A percentile compares a stretch with the other conserved stretches of the same genome.
Evolutionary conservation across 2,113 vertebrate genomes (phyloP).

Genomic region (Maccullochella peelii): DNA sequence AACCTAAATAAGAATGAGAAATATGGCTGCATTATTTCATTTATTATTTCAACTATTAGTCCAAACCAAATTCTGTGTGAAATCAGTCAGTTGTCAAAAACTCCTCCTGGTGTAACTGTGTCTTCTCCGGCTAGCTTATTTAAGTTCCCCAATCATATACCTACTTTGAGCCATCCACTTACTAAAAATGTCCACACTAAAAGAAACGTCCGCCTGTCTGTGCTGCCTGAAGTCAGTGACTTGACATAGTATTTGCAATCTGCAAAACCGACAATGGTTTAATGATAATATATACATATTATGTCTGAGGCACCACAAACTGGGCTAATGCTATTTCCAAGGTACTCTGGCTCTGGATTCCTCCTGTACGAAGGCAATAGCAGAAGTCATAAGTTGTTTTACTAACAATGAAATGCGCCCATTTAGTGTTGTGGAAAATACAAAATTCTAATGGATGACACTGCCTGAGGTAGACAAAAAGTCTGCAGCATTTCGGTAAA

Average conservation of each 20-base stretch:
- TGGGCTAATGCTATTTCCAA: neutral
- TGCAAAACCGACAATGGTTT: neutral
- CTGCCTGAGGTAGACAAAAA: too few relatives aligned
- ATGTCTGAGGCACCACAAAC: neutral
- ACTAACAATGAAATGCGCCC: neutral
- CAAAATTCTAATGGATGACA: neutral
- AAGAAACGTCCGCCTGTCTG: neutral
- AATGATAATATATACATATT: neutral
- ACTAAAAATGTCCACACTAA: neutral
- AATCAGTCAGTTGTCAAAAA: slow-evolving; percentile 14
- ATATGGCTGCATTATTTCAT: neutral
- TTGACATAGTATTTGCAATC: neutral
- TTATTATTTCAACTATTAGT: neutral
- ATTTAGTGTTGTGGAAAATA: neutral
- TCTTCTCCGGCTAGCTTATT: neutral
- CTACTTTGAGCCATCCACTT: neutral
- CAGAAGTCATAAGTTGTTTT: neutral
- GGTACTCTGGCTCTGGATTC: neutral
- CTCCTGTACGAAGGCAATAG: neutral
- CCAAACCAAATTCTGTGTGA: neutral
- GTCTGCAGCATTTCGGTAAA: neutral
- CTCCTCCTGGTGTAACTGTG: neutral
- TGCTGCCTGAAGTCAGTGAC: neutral
- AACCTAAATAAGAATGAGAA: neutral
- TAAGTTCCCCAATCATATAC: neutral